A percentile compares a stretch with the other conserved stretches of the same genome.
Conservation (phyloP, 2,888 invertebrate genomes). For the Mimumesa dahlbomi region DNA sequence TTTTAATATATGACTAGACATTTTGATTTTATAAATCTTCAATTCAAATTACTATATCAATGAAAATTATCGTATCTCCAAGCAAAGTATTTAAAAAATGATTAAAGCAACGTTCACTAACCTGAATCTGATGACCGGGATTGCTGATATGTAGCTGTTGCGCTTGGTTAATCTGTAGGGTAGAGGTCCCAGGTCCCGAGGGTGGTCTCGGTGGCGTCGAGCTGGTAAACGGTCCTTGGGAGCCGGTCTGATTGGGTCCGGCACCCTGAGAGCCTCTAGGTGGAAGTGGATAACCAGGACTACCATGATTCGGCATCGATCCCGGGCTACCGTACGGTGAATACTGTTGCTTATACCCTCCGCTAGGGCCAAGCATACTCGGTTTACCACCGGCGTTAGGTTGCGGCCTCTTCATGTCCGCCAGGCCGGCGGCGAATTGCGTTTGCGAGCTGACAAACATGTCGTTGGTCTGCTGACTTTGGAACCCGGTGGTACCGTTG, state of each 20-base stretch:
- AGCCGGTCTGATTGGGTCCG: constrained; percentile 77
- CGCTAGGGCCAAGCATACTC: constrained; percentile 74
- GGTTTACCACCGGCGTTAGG: constrained; percentile 74
- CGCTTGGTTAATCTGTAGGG: constrained; percentile 92
- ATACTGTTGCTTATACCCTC: constrained; percentile 84
- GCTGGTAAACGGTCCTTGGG: constrained; percentile 80
- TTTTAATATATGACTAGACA: too few relatives aligned
- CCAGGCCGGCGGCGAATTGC: constrained; percentile 67
- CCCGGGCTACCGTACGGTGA: constrained; percentile 86
- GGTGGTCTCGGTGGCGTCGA: constrained; percentile 82
- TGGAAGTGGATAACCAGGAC: constrained; percentile 81
- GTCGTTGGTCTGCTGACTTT: constrained; percentile 67
- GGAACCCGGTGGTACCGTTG: constrained; percentile 66
- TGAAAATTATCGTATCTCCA: too few relatives aligned
- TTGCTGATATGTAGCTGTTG: constrained; percentile 93
- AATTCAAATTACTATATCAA: too few relatives aligned
- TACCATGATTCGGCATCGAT: constrained; percentile 83
- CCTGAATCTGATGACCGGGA: constrained; percentile 91
- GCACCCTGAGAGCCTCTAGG: constrained; percentile 78
- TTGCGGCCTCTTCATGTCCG: constrained; percentile 80
- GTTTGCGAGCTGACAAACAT: constrained; percentile 71
- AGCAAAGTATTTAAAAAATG: too few relatives aligned
- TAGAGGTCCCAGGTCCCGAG: constrained; percentile 82
- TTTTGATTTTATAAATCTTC: too few relatives aligned
- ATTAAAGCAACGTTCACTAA: constrained; percentile 81